Base-by-base conservation (phyloP, 2,888 invertebrate species). In the Leptarthrus brevirostris region DNA sequence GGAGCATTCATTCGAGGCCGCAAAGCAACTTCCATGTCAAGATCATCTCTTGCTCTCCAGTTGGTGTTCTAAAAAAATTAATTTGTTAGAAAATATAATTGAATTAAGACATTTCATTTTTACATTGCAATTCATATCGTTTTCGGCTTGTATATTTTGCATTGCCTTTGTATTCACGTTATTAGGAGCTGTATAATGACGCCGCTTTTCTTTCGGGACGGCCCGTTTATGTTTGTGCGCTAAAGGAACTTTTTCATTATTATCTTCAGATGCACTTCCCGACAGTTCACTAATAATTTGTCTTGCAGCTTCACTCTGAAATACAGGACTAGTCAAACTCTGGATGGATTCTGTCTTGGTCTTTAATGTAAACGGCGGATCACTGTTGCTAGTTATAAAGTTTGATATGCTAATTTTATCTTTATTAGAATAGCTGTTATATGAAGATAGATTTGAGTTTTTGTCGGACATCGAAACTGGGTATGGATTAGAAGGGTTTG, bases 181-280 rank as follows among this genome's bases (percentile, higher is more conserved):
- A 86, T 92, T 90, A 0, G 91, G 92, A n/a, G 96, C 94, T 0
- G 96, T 96, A 80, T 95, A 92, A 83, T 96, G 95, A 73, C 95
- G 87, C 72, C 95, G 87, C 83, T 94, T 95, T 81, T 94, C 93
- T 79, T 91, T 91, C 0, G 94, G 94, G 40, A 94, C 90, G 73
- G 90, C 89, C 69, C 94, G 88, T 77, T 90, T 86, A 78, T 89
- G 89, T 77, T 88, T 84, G 10, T 89, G 88, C 0, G 88, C 87
- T 36, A 87, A 87, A 16, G 84, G 85, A 79, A 87, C 88, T 20
- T 87, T 87, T 54, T 85, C 85, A 10, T 76, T 78, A 75, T 80
- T 80, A 79, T 85, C 82, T 80, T 89, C 86, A 0, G 84, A 84
- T 53, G 86, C 85, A 53, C 85, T 84, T 69, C 86, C 86, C 44